Conservation (phyloP, 2,888 invertebrate genomes). For the Clanis bilineata region DNA sequence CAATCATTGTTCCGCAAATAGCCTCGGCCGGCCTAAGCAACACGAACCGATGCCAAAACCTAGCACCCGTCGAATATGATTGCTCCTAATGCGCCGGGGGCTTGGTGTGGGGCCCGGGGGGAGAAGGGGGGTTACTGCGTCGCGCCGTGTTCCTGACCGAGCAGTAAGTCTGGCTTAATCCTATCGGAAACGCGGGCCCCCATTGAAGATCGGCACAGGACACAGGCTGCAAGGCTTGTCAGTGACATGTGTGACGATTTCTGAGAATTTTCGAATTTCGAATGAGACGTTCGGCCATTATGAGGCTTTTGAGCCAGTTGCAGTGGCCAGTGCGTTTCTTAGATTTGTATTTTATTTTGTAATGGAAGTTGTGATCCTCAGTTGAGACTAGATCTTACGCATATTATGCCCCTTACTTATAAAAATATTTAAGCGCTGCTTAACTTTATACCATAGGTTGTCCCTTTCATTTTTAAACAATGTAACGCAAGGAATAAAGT, state of each 20-base stretch:
- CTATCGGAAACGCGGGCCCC: slow-evolving; percentile 80
- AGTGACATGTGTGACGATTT: slow-evolving; percentile 58
- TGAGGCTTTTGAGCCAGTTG: neutral
- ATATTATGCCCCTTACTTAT: too few species aligned
- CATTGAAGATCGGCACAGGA: slow-evolving; percentile 74
- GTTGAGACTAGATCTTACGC: neutral
- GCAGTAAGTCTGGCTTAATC: slow-evolving; percentile 82
- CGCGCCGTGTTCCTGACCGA: slow-evolving; percentile 78
- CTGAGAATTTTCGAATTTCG: slow-evolving; percentile 8
- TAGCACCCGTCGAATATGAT: slow-evolving; percentile 80
- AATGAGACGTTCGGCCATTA: neutral
- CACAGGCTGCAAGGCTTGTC: slow-evolving; percentile 39
- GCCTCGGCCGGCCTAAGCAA: slow-evolving; percentile 71
- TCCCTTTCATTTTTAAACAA: too few species aligned
- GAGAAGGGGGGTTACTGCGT: slow-evolving; percentile 48
- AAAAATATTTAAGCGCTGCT: too few species aligned
- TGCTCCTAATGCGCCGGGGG: slow-evolving; percentile 76
- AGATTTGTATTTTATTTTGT: neutral
- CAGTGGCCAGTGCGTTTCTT: neutral
- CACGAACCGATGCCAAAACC: slow-evolving; percentile 79
- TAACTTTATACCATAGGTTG: too few species aligned
- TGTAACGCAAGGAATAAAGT: too few species aligned
- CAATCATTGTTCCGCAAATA: slow-evolving; percentile 78
- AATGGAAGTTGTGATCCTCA: too few species aligned
- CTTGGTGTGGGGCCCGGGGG: slow-evolving; percentile 42